These are phyloP conservation scores for Hydrochoerus hydrochaeris DNA, from an alignment of 2,113 vertebrate species.

Conservation along the genomic window DNA sequence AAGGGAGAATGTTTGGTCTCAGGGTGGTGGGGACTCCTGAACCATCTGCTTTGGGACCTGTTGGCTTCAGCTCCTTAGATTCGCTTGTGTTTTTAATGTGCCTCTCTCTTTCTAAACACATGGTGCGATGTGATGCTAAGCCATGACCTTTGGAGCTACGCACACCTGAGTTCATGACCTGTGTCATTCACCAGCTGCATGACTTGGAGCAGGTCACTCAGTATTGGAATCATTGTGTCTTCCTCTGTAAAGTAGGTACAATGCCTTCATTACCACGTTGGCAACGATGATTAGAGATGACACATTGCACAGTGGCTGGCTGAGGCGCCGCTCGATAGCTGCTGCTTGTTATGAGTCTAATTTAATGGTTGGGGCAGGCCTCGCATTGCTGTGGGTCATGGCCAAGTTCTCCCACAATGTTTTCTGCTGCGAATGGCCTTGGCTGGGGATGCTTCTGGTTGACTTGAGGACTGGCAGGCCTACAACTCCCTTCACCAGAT, in stretches of 20 bases:
- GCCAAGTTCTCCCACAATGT: conserved; percentile 13
- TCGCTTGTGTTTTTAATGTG: neutral
- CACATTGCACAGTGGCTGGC: neutral
- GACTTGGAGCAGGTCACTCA: neutral
- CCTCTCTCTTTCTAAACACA: neutral
- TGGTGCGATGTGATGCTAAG: fast-evolving
- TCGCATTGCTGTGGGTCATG: neutral
- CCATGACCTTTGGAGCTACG: neutral
- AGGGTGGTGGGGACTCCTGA: neutral
- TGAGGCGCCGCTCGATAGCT: fast-evolving
- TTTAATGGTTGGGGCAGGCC: neutral
- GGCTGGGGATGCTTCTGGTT: neutral
- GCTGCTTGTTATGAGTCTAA: neutral
- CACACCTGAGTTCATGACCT: neutral
- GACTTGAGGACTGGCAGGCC: neutral
- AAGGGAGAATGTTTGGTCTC: neutral
- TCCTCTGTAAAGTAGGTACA: neutral
- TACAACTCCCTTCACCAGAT: neutral
- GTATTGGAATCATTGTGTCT: neutral
- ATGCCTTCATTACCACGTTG: neutral
- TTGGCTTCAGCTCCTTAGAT: neutral
- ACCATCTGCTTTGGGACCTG: neutral
- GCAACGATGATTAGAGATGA: neutral
- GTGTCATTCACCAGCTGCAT: fast-evolving
- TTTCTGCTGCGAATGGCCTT: neutral